Conservation (phyloP, 2,113 vertebrate genomes). For the Elaphurus davidianus region DNA sequence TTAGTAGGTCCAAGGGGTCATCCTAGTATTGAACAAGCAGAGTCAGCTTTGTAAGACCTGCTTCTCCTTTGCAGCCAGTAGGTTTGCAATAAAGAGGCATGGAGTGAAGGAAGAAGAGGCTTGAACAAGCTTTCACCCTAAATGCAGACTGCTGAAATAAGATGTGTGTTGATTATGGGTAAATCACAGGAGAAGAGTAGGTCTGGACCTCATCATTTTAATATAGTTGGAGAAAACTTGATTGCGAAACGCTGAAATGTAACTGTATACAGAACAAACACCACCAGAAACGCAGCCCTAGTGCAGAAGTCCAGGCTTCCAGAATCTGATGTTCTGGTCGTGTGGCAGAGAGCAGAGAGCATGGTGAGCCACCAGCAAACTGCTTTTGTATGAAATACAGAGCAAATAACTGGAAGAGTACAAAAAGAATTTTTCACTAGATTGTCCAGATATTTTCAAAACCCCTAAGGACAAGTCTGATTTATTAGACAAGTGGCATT, state of each 20-base stretch:
- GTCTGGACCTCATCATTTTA: neutral
- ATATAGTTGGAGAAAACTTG: neutral
- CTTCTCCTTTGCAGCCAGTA: neutral
- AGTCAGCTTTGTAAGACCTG: neutral
- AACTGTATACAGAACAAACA: neutral
- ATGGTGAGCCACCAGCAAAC: neutral
- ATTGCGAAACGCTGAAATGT: neutral
- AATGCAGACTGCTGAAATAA: neutral
- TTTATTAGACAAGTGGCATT: neutral
- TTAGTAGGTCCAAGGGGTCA: neutral
- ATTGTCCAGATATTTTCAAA: neutral
- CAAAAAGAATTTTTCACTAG: neutral
- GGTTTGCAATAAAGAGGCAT: neutral
- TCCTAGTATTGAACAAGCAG: neutral
- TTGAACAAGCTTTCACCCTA: neutral
- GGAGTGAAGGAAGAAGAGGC: neutral
- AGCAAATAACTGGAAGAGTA: neutral
- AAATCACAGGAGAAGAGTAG: neutral
- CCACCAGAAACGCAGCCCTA: neutral
- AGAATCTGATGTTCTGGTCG: neutral
- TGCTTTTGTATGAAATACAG: neutral
- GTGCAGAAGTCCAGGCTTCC: neutral
- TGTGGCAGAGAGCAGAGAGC: neutral
- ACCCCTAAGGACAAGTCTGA: neutral
- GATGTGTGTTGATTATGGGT: neutral